Conservation (phyloP, 2,888 invertebrate species). For the Zelleria hepariella region DNA sequence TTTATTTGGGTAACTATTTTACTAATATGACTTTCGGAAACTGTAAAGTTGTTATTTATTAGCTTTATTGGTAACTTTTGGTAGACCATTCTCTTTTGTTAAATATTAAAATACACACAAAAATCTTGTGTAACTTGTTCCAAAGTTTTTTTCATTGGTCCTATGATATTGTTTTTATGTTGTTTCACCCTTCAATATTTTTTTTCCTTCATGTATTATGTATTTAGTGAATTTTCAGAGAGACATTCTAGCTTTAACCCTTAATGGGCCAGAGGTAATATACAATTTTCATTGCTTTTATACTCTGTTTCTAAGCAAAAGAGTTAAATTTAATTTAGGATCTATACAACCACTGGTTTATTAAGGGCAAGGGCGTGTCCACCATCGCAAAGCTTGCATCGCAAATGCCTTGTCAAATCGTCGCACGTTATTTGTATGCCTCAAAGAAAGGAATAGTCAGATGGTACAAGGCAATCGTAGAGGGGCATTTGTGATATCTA, state of each 20-base stretch:
- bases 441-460: too few relatives aligned
- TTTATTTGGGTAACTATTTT: too few relatives aligned
- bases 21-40: background rate
- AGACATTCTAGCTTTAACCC: background rate
- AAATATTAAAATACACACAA: conserved; percentile 3
- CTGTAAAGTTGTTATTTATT: background rate
- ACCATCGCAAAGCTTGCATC: too few relatives aligned
- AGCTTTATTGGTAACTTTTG: conserved; percentile 6
- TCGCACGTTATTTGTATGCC: too few relatives aligned
- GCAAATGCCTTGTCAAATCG: too few relatives aligned
- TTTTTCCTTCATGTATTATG: background rate
- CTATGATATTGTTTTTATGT: background rate
- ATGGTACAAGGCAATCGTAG: too few relatives aligned
- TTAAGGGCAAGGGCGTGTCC: too few relatives aligned
- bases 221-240: background rate
- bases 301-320: background rate
- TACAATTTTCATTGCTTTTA: too few relatives aligned
- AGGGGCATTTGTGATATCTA: too few relatives aligned
- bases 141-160: conserved; percentile 1
- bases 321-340: too few relatives aligned
- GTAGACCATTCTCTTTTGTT: background rate
- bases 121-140: conserved; percentile 1
- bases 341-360: too few relatives aligned
- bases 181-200: background rate
- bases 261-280: too few relatives aligned